Conservation (phyloP, 1,140 invertebrate species). For the Scylla paramamosain region DNA sequence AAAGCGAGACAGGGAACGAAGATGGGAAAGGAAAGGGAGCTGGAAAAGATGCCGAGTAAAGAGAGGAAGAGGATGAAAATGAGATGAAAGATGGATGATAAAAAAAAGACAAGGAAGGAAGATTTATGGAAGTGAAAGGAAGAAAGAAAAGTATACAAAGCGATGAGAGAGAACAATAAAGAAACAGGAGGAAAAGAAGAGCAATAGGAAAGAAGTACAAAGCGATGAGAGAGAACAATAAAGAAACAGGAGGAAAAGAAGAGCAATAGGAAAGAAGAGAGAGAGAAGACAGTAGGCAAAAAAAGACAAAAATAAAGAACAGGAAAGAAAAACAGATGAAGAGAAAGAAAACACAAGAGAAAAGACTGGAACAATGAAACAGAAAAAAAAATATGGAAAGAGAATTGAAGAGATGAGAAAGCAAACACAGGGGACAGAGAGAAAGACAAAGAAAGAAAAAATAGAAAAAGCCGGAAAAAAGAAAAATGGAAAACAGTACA, state of each 20-base stretch:
- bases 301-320: neutral
- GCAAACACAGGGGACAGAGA: neutral
- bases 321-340: neutral
- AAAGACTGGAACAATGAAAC: neutral
- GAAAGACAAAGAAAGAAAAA: neutral
- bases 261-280: neutral
- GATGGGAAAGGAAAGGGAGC: neutral
- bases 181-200: neutral
- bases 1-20: neutral
- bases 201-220: neutral
- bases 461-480: neutral
- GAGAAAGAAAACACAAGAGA: neutral
- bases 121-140: neutral
- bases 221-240: neutral
- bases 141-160: neutral
- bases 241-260: neutral
- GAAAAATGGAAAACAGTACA: neutral
- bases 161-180: neutral
- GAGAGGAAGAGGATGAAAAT: neutral
- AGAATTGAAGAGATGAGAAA: neutral
- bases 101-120: neutral
- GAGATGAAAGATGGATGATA: neutral
- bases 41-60: neutral
- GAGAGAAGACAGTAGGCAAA: neutral
- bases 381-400: neutral